Base-by-base conservation (phyloP, 2,113 vertebrate genomes). In the Prochilodus magdalenae region DNA sequence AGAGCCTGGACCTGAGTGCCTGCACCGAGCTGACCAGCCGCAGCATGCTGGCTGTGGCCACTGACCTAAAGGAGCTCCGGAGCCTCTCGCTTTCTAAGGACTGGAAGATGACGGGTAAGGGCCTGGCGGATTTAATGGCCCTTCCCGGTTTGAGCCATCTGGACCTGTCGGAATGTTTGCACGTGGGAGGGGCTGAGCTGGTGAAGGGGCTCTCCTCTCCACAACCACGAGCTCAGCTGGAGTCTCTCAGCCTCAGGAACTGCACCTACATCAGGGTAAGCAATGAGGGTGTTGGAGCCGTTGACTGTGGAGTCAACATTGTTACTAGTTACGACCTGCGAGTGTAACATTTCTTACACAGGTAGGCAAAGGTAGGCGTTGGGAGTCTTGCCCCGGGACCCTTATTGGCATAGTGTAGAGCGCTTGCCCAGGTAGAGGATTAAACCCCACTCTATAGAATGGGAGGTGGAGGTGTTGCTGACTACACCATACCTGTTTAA, bases 231-330 rank as follows among this genome's bases (percentile, higher is more conserved):
- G 85, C 90, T 3, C 89, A 79, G 57, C 85, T 95, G 81, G 85
- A 89, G 77, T 93, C 77, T 0, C 93, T 96, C 81, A 95, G 87
- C 80, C 87, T 96, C 18, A 94, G 91, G 84, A 93, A 90, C 89
- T 96, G 96, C 89, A 92, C 92, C 81, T 94, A 94, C 73, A 87
- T 97, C 10, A 90, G 87, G 88, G 96, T 97, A 80, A 85, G 94
- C 12, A 22, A 8, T 8, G n/a, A 44, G 0, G n/a, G 11, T 30
- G 53, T 51, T 15, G 0, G 14, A 66, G 13, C 53, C 33, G 57
- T 26, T 44, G 30, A 2, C 18, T 51, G 18, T 49, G 62, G 7
- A 18, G 49, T 65, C 20, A 6, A 36, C 4, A 11, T 44, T 44
- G 4, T 5, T 11, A 44, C 1, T 10, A 44, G 11, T 44, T 11